Evolutionary conservation across 2,888 invertebrate species (phyloP).

Genomic region (Drosophila multiciliata): DNA sequence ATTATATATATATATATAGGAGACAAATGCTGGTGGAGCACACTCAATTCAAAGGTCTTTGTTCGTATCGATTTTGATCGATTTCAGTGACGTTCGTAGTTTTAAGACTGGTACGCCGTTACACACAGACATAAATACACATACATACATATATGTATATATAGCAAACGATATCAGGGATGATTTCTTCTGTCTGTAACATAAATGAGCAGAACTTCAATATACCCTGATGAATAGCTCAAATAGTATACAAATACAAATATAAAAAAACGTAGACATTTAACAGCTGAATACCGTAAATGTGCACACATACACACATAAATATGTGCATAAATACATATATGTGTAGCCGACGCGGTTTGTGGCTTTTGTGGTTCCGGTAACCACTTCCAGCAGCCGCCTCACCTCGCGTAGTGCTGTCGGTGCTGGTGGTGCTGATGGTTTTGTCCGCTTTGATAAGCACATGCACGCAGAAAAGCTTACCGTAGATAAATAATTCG

Average conservation of each 20-base stretch:
- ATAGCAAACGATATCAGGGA: not conserved
- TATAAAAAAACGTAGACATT: constrained; percentile 28
- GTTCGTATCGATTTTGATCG: not conserved
- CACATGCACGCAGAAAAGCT: constrained; percentile 39
- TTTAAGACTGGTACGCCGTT: not conserved
- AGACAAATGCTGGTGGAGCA: not conserved
- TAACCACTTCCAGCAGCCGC: not conserved
- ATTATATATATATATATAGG: not conserved
- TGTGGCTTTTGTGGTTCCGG: constrained; percentile 62
- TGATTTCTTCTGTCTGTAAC: not conserved
- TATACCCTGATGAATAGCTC: not conserved
- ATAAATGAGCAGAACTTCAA: not conserved
- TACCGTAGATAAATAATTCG: constrained; percentile 29
- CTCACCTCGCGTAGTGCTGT: not conserved
- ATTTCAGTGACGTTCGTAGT: not conserved
- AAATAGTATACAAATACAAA: constrained; percentile 1
- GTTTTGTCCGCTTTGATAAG: constrained; percentile 27
- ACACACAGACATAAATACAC: not conserved
- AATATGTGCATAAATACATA: not conserved
- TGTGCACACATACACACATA: not conserved
- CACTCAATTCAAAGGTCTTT: not conserved
- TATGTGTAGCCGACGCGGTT: constrained; percentile 54
- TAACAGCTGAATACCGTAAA: constrained; percentile 52
- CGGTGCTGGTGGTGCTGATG: not conserved
- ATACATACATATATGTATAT: not conserved